These are phyloP conservation scores for Oplegnathus fasciatus DNA, from an alignment of 2,113 vertebrate genomes.

Conservation along the genomic window DNA sequence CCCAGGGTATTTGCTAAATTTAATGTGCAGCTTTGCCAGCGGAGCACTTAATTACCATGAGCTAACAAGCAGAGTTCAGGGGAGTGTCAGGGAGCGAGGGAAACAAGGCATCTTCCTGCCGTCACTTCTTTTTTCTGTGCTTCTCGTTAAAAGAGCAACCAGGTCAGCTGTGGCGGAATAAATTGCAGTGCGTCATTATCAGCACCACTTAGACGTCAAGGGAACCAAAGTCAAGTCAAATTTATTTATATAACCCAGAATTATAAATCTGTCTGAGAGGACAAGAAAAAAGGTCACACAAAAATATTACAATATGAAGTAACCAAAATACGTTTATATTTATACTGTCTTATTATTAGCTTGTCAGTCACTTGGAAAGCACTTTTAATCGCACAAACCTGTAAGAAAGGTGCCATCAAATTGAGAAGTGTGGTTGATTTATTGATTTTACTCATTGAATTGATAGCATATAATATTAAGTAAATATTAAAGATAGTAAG, in stretches of 20 bases:
- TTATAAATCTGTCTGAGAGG: neutral
- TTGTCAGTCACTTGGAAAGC: neutral
- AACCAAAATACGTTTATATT: neutral
- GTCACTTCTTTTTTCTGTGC: neutral
- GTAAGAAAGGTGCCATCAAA: neutral
- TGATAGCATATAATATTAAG: neutral
- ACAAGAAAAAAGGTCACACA: neutral
- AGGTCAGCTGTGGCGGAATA: neutral
- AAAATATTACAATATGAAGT: too few species aligned
- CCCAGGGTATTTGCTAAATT: constrained; percentile 22
- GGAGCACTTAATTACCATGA: constrained; percentile 36
- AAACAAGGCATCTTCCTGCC: constrained; percentile 14
- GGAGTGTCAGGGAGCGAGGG: constrained; percentile 11
- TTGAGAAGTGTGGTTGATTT: too few species aligned
- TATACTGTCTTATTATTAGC: neutral
- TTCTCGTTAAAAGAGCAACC: constrained; percentile 6
- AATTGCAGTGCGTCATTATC: neutral
- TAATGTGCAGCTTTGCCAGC: constrained; percentile 24
- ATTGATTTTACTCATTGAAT: neutral
- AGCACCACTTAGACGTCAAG: neutral
- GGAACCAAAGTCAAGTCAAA: neutral
- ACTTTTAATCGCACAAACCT: neutral
- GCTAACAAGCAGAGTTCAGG: constrained; percentile 44
- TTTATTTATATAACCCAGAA: neutral
- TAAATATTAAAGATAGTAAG: neutral